Evolutionary conservation across 2,888 invertebrate species (phyloP).

Genomic region (Gastracanthus pulcherrimus): DNA sequence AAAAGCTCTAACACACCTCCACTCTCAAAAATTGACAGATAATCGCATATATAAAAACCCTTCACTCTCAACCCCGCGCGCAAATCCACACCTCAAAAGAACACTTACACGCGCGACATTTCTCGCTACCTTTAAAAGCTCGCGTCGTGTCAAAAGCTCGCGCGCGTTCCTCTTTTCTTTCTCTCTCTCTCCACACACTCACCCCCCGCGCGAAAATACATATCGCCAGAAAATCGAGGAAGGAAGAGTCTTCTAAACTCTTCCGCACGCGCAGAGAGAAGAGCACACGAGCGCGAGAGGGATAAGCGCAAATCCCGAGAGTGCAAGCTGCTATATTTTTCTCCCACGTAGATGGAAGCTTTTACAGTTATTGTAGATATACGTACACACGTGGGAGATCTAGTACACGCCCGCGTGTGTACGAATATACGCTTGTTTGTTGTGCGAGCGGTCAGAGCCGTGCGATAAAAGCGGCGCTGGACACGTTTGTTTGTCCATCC

Average conservation of each 20-base stretch:
- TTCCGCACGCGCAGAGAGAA: no score
- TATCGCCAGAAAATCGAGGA: not conserved
- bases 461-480: conserved; percentile 21
- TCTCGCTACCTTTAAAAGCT: conserved; percentile 8
- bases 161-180: no score
- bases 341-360: conserved; percentile 18
- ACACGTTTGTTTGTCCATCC: conserved; percentile 40
- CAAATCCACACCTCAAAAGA: not conserved
- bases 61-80: not conserved
- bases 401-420: not conserved
- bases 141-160: no score
- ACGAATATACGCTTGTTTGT: not conserved
- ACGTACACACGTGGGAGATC: not conserved
- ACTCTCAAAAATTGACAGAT: not conserved
- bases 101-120: not conserved
- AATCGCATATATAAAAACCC: not conserved
- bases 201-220: conserved; percentile 11
- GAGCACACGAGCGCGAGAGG: not conserved
- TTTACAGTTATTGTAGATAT: conserved; percentile 44
- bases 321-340: conserved; percentile 15
- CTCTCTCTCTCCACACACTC: no score
- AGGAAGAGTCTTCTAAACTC: no score
- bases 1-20: no score
- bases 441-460: not conserved
- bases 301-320: conserved; percentile 27